Evolutionary conservation across 2,888 invertebrate species (phyloP), one percentile per base, ranked within the genome.

Genomic region (Iphiclides podalirius): DNA sequence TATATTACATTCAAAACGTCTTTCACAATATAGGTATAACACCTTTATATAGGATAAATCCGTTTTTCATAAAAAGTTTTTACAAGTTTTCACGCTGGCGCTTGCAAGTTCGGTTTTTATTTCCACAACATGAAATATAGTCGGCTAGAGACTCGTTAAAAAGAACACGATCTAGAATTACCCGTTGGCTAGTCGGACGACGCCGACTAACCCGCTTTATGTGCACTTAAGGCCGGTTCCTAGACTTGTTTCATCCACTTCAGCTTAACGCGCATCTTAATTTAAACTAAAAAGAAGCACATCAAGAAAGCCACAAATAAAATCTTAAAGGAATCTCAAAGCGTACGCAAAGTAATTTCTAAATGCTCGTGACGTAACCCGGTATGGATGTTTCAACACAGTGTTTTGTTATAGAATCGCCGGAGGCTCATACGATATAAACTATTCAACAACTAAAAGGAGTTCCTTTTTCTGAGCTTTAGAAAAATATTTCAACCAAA

Each of bases 211-310:
- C 76, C 72, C 77, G 69, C 70, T 85, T 85, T 84, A 85, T 81
- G 80, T 74, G 76, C 79, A 74, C 77, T 84, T 83, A 81, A 83
- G 78, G 72, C 75, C 68, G 70, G 67, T 75, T 79, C 70, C 75
- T 70, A 70, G 72, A 77, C 77, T 80, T 77, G 74, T 79, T 76
- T 72, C 71, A 77, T 76, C 73, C 74, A 75, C 76, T 77, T 59
- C 68, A 72, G 76, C 74, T 82, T 79, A 77, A 78, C 72, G 75
- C 70, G 74, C 75, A 73, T 83, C 82, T 83, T 82, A 80, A 79
- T 80, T 81, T 78, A 72, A 75, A 70, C 72, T 67, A 60, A 58
- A 68, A 68, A 66, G 64, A 59, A 58, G 53, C 67, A 60, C 67
- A 67, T 70, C 63, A 60, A 53, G 55, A 57, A 59, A 60, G 46